These are phyloP conservation scores for Campoletis raptor DNA, from an alignment of 2,888 invertebrate genomes.

Conservation along the genomic window DNA sequence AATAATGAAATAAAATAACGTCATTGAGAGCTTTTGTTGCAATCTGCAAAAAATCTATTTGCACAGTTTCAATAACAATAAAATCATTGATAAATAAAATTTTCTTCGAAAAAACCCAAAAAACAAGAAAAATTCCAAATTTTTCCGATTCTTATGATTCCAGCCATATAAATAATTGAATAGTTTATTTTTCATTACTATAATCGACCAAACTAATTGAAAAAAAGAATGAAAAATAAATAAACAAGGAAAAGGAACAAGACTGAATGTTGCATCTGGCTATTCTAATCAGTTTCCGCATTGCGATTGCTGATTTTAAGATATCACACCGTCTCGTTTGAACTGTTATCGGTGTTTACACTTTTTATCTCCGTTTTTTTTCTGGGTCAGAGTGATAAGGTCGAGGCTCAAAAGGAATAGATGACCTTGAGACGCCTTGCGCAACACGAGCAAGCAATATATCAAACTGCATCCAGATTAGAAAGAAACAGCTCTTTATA, in stretches of 20 bases:
- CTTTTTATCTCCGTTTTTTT: constrained; percentile 45
- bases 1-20: neutral
- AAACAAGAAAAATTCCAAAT: too few relatives aligned
- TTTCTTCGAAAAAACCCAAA: neutral
- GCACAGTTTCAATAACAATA: too few relatives aligned
- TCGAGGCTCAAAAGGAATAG: constrained; percentile 71
- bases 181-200: too few relatives aligned
- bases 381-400: constrained; percentile 73
- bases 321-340: neutral
- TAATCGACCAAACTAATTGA: neutral
- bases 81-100: too few relatives aligned
- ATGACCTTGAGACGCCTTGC: constrained; percentile 74
- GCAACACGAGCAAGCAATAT: constrained; percentile 66
- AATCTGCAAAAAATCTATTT: too few relatives aligned
- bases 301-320: neutral
- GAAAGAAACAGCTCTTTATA: constrained; percentile 56
- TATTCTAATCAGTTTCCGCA: neutral
- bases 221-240: neutral
- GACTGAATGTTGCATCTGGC: neutral
- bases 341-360: constrained; percentile 30
- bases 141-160: too few relatives aligned
- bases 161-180: too few relatives aligned
- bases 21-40: neutral
- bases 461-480: constrained; percentile 68
- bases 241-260: neutral